Evolutionary conservation across 1,140 invertebrate genomes (phyloP), one percentile per base, ranked within the genome.

Genomic region (Leptopilina clavipes): DNA sequence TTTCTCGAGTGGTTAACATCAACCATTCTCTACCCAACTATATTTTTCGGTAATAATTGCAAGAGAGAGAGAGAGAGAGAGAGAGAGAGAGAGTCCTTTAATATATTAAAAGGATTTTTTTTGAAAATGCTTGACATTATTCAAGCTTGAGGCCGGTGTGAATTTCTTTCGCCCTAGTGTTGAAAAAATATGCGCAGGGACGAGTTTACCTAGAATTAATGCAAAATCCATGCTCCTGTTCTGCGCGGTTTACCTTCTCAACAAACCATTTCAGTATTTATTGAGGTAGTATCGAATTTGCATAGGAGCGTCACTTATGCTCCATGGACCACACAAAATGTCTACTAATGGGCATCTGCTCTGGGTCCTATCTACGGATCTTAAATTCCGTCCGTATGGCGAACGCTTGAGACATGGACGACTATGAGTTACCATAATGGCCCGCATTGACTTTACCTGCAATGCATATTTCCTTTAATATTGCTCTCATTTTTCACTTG

Each of bases 301-400:
- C 88, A 89, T 89, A 89, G 83, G 79, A 88, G 84, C 85, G 82
- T 85, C 81, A 85, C 81, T 82, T 85, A 81, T 82, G 83, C 79
- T 75, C 70, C 75, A 72, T 77, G 84, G 89, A 90, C 88, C 89
- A 90, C 88, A 90, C 89, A 90, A 90, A 89, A 89, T 89, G 87
- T 86, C 84, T 87, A 88, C 88, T 90, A 90, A 90, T 90, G 88
- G 88, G 82, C 84, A 81, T 82, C 76, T 79, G 79, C 73, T 74
- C 72, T 73, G 73, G 74, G 77, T 74, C 76, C 82, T 83, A 83
- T 83, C 82, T 82, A 72, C 43, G 71, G 79, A 83, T 83, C 82
- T 80, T 80, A 81, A 83, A 83, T 75, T 76, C 80, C 76, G 79
- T 81, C 76, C 79, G 76, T 65, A 65, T 65, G 59, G 59, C 59